Evolutionary conservation across 2,797 vertebrate genomes (phyloP).

Genomic region (Atherinosoma microstoma): DNA sequence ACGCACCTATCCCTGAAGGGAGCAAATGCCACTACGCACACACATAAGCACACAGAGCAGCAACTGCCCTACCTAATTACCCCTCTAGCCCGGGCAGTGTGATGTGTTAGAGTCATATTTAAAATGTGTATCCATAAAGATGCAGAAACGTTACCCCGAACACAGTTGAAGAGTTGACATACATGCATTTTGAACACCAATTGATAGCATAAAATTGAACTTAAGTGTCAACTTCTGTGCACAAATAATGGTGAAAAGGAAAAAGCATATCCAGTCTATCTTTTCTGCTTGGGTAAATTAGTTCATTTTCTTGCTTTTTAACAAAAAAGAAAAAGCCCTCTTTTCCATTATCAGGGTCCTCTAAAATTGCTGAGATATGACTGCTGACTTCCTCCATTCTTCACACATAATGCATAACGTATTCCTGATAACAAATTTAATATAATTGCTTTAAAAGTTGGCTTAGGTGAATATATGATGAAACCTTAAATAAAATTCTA

Average conservation of each 20-base stretch:
- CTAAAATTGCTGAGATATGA: neutral
- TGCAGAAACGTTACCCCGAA: constrained; percentile 1
- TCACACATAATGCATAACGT: neutral
- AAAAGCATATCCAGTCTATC: neutral
- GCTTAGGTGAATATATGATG: neutral
- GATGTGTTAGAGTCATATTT: constrained; percentile 56
- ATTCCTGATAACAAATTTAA: constrained; percentile 1
- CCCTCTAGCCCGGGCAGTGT: constrained; percentile 49
- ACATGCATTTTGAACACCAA: neutral
- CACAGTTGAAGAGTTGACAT: neutral
- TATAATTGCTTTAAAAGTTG: constrained; percentile 1
- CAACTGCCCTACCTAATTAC: constrained; percentile 72
- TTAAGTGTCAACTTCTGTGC: neutral
- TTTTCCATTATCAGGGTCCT: neutral
- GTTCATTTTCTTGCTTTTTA: neutral
- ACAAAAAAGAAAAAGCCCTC: neutral
- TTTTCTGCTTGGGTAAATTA: neutral
- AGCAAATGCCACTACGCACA: constrained; percentile 75
- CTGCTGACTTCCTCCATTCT: neutral
- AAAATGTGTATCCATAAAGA: constrained; percentile 31
- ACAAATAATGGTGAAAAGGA: neutral
- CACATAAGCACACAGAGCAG: constrained; percentile 36
- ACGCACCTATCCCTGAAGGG: constrained; percentile 74
- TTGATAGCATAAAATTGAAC: constrained; percentile 6
- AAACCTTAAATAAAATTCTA: neutral